Evolutionary conservation across 2,113 vertebrate genomes (phyloP), one percentile per base, ranked within the genome.

Genomic region (Mirza zaza): DNA sequence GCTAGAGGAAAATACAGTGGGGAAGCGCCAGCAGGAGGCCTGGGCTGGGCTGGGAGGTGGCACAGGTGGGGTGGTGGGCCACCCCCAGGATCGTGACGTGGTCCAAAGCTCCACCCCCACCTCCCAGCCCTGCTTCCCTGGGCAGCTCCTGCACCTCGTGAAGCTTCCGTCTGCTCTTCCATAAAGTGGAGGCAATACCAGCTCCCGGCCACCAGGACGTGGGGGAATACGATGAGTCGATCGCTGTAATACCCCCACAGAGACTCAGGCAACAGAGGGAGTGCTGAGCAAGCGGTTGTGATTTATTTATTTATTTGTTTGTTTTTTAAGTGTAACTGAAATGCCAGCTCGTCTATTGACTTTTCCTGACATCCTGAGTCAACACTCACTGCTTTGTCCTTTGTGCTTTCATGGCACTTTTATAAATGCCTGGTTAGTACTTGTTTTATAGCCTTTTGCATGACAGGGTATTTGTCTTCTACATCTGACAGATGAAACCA

Each of bases 71-170:
- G 27, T 25, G 61, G 13, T 25, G 61, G 13, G 32, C 55, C 42
- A 10, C 3, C 11, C 23, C 52, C 23, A 68, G 34, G 36, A 14
- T 52, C 11, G 20, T 0, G 21, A 57, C 6, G 0, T 2, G 4
- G 36, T 27, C 5, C 8, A 32, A 42, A 32, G 45, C 59, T 27
- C 17, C 55, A 11, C 42, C 5, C 63, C 34, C 27, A 27, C 25
- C 18, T 34, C 71, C 6, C 1, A 25, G 36, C n/a, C 21, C 18
- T 12, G 59, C 59, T 18, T 27, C 67, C 61, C 12, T 59, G 86
- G 67, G 34, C 23, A 59, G 39, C 17, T 32, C n/a, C 13, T 29
- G 32, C 29, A 32, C 71, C 34, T 50, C 13, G 21, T 20, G 39
- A 11, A 15, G 27, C 83, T 88, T 75, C 13, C 6, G 12, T 81